phyloP scores from a whole-genome alignment of 2,888 invertebrate genomes.

The Hermaeophaga mercurialis region DNA sequence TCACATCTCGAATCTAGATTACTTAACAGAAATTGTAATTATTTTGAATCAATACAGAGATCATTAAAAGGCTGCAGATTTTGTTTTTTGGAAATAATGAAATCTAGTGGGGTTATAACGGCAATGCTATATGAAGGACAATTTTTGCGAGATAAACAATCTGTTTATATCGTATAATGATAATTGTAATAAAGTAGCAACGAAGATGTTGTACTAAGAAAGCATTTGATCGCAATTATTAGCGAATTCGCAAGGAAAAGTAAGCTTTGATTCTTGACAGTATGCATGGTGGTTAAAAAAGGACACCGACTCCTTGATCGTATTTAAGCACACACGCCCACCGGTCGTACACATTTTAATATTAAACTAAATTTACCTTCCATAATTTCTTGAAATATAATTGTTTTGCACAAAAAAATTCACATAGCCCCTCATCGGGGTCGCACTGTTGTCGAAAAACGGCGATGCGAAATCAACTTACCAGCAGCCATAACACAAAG shows the following conservation, averaged over 20 bases:
- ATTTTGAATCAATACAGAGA: slow-evolving; percentile 9
- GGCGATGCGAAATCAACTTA: slow-evolving; percentile 62
- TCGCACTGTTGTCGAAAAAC: slow-evolving; percentile 53
- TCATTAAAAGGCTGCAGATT: not conserved
- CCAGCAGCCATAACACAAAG: slow-evolving; percentile 79
- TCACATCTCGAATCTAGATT: slow-evolving; percentile 10
- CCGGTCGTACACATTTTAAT: slow-evolving; percentile 16
- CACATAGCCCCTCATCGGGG: slow-evolving; percentile 51
- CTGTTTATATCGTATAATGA: not conserved
- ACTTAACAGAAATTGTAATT: slow-evolving; percentile 14
- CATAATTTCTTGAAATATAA: slow-evolving; percentile 52
- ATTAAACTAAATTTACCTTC: slow-evolving; percentile 53
- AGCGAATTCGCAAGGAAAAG: slow-evolving; percentile 11
- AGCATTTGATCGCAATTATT: slow-evolving; percentile 10
- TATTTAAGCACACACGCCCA: slow-evolving; percentile 13
- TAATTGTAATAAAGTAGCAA: not conserved
- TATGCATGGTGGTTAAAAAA: slow-evolving; percentile 29
- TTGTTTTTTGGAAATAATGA: slow-evolving; percentile 1
- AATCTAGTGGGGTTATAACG: slow-evolving; percentile 11
- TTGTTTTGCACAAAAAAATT: slow-evolving; percentile 47
- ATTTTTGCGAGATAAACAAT: not conserved
- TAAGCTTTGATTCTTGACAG: slow-evolving; percentile 13
- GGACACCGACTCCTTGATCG: slow-evolving; percentile 24
- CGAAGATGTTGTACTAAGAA: not conserved
- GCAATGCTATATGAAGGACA: not conserved